These are phyloP conservation scores for Indicator indicator DNA, from an alignment of 2,113 vertebrate species.

Conservation along the genomic window DNA sequence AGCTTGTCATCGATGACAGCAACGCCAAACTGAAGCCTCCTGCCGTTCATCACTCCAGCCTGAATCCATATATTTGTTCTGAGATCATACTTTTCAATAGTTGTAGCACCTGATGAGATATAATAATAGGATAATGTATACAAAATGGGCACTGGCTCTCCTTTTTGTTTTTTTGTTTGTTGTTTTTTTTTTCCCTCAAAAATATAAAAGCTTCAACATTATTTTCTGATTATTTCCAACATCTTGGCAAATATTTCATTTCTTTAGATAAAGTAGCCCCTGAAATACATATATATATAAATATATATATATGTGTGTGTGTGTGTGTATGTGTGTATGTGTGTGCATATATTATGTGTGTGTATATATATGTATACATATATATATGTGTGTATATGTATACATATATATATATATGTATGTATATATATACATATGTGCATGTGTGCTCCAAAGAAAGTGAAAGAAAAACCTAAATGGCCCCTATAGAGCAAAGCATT, in stretches of 20 bases:
- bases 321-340: neutral
- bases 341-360: too few species aligned
- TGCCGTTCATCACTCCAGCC: slow-evolving; percentile 82
- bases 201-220: neutral
- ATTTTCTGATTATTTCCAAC: neutral
- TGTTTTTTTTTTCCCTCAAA: too few species aligned
- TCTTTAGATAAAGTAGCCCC: neutral
- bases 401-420: neutral
- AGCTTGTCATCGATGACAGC: slow-evolving; percentile 85
- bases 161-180: too few species aligned
- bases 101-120: slow-evolving; percentile 80
- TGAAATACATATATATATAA: neutral
- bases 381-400: neutral
- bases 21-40: slow-evolving; percentile 83
- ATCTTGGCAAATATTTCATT: neutral
- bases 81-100: slow-evolving; percentile 85
- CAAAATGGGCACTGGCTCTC: neutral
- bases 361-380: too few species aligned
- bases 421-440: neutral
- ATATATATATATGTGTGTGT: neutral
- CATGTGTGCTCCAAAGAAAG: neutral
- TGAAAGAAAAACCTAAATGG: neutral
- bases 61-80: slow-evolving; percentile 85
- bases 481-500: neutral
- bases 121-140: slow-evolving; percentile 19